Evolutionary conservation across 2,888 invertebrate genomes (phyloP), one percentile per base, ranked within the genome.

Genomic region (Mechanitis mazaeus): DNA sequence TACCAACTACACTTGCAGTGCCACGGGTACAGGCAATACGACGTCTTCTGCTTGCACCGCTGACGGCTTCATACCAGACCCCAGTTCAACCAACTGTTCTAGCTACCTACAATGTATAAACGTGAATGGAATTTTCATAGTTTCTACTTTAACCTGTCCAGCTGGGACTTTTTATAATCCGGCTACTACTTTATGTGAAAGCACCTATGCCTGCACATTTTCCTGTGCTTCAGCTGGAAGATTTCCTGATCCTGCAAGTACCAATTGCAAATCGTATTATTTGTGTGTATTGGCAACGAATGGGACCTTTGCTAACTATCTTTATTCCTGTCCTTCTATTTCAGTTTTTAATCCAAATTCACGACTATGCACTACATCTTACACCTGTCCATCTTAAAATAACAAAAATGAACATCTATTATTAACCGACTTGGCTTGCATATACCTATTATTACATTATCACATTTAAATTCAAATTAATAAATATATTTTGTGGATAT

Each of bases 241-340:
- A 68, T 88, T 79, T 50, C 79, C 86, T 0, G 77, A 91, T 68
- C 68, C 77, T 1, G 63, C 77, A 1, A 90, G 91, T 58, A 72
- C 80, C 0, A 81, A 81, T 1, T 91, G 91, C 62, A 76, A 84
- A 65, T 75, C 72, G 0, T 91, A 91, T 67, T 85, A 77, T 63
- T 76, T 80, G 45, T 91, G 91, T 67, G 84, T 84, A 1, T 63
- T 74, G 42, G 62, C 75, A 46, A 61, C 65, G 9, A 76, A 78
- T 60, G 84, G 81, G 0, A 76, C 80, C 0, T 84, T 72, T 57
- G 42, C 74, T 1, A 71, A 80, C 64, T 85, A 84, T 55, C 63
- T 73, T 2, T 90, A 89, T 64, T 85, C 83, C 1, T 91, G 91
- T 65, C 87, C 89, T 0, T 68, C 74, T 5, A 82, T 83, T 3